These are phyloP conservation scores for Araneus ventricosus DNA, from an alignment of 1,140 invertebrate genomes.

Conservation along the genomic window DNA sequence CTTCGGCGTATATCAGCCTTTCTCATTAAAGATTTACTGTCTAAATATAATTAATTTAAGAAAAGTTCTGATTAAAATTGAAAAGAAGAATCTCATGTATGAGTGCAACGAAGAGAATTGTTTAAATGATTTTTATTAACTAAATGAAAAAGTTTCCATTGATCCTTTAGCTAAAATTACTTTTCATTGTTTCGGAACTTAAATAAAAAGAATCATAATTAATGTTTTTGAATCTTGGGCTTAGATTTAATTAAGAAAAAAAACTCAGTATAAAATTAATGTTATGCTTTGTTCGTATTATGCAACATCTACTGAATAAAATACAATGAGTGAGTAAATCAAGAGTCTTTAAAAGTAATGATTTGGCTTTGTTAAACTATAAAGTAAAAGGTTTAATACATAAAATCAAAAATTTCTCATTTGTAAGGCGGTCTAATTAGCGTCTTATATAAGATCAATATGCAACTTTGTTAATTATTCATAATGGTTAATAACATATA, in stretches of 20 bases:
- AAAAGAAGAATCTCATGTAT: background rate
- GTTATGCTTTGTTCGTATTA: background rate
- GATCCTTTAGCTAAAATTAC: background rate
- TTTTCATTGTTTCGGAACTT: background rate
- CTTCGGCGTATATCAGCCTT: background rate
- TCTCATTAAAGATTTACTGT: background rate
- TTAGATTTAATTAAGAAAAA: background rate
- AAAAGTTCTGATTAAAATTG: background rate
- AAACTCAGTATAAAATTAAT: background rate
- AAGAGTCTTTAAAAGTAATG: background rate
- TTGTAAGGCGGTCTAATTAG: background rate
- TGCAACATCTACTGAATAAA: background rate
- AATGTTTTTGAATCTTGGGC: background rate
- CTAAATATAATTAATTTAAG: slow-evolving; percentile 18
- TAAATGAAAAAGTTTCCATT: background rate
- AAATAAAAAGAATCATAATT: background rate
- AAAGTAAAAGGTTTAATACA: background rate
- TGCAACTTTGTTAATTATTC: too few relatives aligned
- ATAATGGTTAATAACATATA: too few relatives aligned
- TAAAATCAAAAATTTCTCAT: background rate
- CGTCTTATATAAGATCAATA: too few relatives aligned
- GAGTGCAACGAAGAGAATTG: background rate
- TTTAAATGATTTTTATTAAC: background rate
- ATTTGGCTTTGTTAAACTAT: background rate
- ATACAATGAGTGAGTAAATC: background rate